Evolutionary conservation across 2,797 vertebrate genomes (phyloP).

Genomic region (Echeneis naucrates): DNA sequence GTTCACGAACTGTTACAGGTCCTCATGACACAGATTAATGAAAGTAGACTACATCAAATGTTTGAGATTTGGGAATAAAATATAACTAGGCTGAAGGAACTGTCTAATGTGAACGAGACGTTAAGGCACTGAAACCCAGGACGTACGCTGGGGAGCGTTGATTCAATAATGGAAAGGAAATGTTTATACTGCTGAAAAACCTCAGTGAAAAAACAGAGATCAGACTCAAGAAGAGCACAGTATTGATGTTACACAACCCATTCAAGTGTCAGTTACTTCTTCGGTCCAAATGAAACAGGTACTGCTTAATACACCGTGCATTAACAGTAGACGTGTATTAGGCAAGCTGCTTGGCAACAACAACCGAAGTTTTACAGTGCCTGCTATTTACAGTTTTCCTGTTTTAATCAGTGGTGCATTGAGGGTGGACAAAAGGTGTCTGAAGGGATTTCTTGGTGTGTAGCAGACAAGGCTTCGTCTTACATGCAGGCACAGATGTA

Average conservation of each 20-base stretch:
- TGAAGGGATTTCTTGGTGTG: slow-evolving; percentile 19
- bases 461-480: slow-evolving; percentile 12
- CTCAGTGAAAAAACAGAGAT: slow-evolving; percentile 29
- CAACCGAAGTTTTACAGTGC: slow-evolving; percentile 24
- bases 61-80: slow-evolving; percentile 22
- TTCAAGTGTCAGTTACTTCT: slow-evolving; percentile 39
- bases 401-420: slow-evolving; percentile 48
- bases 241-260: slow-evolving; percentile 49
- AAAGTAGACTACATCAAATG: slow-evolving; percentile 26
- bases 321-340: slow-evolving; percentile 57
- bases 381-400: slow-evolving; percentile 57
- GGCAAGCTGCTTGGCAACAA: slow-evolving; percentile 39
- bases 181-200: slow-evolving; percentile 21
- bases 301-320: slow-evolving; percentile 51
- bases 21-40: not conserved
- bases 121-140: slow-evolving; percentile 37
- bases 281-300: slow-evolving; percentile 41
- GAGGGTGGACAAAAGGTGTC: slow-evolving; percentile 45
- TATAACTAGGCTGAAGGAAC: not conserved
- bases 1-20: slow-evolving; percentile 11
- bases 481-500: slow-evolving; percentile 39
- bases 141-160: not conserved
- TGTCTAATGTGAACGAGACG: slow-evolving; percentile 23
- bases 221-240: slow-evolving; percentile 9
- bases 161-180: slow-evolving; percentile 31